These are phyloP conservation scores for Heliocidaris tuberculata DNA, from an alignment of 35 echinoderm and acorn worm species.

Conservation along the genomic window DNA sequence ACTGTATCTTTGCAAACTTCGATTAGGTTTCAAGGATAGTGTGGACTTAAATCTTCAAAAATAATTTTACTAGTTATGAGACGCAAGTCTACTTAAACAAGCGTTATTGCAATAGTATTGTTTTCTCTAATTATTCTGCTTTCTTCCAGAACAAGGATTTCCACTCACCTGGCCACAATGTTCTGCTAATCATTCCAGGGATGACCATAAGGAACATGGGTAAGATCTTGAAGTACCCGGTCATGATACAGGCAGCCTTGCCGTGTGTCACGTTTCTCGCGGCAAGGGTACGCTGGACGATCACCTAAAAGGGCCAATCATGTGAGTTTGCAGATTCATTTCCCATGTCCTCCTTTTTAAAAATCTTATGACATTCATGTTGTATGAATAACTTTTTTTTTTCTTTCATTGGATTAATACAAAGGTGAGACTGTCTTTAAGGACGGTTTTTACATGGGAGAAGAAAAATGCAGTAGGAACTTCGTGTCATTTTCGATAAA, in stretches of 20 bases:
- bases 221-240: constrained; percentile 67
- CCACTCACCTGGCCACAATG: constrained; percentile 61
- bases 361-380: no score
- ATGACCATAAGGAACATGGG: constrained; percentile 72
- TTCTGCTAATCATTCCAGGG: constrained; percentile 78
- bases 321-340: neutral
- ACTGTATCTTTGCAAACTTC: no score
- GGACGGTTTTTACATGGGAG: no score
- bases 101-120: no score
- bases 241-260: constrained; percentile 63
- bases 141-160: no score
- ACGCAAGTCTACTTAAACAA: no score
- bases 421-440: neutral
- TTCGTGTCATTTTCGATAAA: no score
- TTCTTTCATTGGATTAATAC: neutral
- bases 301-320: constrained; percentile 51
- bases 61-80: no score
- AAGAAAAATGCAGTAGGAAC: no score
- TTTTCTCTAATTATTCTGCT: no score
- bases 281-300: constrained; percentile 73
- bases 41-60: no score
- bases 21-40: no score
- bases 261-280: constrained; percentile 71
- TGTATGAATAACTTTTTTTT: neutral
- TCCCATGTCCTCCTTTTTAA: neutral